Evolutionary conservation across 1,140 invertebrate genomes (phyloP).

Genomic region (Anthonomus grandis): DNA sequence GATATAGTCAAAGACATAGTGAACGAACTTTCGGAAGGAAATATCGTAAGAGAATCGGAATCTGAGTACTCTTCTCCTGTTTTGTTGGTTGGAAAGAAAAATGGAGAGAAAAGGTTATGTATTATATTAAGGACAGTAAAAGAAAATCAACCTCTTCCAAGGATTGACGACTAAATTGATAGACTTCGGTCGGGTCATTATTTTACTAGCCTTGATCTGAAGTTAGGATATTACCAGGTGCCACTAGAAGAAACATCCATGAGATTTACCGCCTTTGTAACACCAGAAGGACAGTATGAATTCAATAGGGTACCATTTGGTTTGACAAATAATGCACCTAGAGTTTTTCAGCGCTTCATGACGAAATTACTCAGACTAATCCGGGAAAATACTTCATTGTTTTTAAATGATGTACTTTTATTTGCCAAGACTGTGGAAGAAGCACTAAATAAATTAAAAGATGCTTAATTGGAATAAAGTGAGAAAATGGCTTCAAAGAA

Average conservation of each 20-base stretch:
- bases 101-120: constrained; percentile 36
- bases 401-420: constrained; percentile 35
- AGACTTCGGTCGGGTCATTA: constrained; percentile 25
- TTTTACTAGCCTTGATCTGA: constrained; percentile 39
- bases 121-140: constrained; percentile 36
- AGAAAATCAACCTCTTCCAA: constrained; percentile 34
- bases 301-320: constrained; percentile 51
- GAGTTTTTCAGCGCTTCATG: constrained; percentile 49
- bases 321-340: constrained; percentile 46
- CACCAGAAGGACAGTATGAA: constrained; percentile 47
- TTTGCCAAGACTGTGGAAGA: too few relatives aligned
- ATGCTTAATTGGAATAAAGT: too few relatives aligned
- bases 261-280: constrained; percentile 36
- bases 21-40: constrained; percentile 33
- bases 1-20: constrained; percentile 37
- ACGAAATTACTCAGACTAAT: constrained; percentile 41
- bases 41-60: constrained; percentile 38
- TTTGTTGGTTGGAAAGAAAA: constrained; percentile 40
- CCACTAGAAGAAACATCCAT: constrained; percentile 40
- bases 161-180: constrained; percentile 45
- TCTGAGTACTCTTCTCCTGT: constrained; percentile 42
- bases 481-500: too few relatives aligned
- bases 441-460: too few relatives aligned
- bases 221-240: constrained; percentile 34
- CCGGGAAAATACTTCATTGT: constrained; percentile 5